Base-by-base conservation (phyloP, 2,797 vertebrate genomes). In the Alcedo atthis region DNA sequence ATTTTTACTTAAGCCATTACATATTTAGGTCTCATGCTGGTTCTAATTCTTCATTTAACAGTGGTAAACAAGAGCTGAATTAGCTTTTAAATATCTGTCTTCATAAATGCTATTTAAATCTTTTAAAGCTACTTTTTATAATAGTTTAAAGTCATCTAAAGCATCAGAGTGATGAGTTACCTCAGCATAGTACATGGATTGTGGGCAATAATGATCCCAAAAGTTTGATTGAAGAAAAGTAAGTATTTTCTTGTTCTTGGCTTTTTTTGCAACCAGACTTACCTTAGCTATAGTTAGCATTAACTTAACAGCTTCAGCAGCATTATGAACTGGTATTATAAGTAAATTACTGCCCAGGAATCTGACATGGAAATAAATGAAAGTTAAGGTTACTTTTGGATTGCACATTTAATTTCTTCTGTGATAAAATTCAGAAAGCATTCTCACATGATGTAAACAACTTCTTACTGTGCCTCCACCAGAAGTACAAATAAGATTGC, bases 251-350 rank as follows among this genome's bases (percentile, higher is more conserved):
- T n/a, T 48, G 32, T 45, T 78, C n/a, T 55, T 81, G 26, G 22
- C 16, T 87, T 53, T 75, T 81, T 35, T 37, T 81, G n/a, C 63
- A 57, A 43, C 14, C 14, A 79, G 54, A 80, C 96, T 98, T 97
- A 99, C 99, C 98, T 99, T 99, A 58, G 98, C 98, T 85, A 99
- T 97, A 22, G 98, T 98, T 78, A 99, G 94, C 98, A 99, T 99
- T 81, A 98, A 98, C 95, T 98, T 98, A 67, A 98, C 93, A 20
- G 97, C 95, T 85, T 99, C 98, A 53, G 92, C 90, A 90, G 94
- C 94, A 95, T 98, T 99, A 91, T 98, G 98, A 74, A 98, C 98
- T 70, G 98, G 98, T 71, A 99, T 96, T 89, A 99, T 94, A 95
- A 97, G 98, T 90, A 99, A 98, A 78, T 98, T 99, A 92, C 97